phyloP scores from a whole-genome alignment of 2,888 invertebrate species.

The Leucophora obtusa region DNA sequence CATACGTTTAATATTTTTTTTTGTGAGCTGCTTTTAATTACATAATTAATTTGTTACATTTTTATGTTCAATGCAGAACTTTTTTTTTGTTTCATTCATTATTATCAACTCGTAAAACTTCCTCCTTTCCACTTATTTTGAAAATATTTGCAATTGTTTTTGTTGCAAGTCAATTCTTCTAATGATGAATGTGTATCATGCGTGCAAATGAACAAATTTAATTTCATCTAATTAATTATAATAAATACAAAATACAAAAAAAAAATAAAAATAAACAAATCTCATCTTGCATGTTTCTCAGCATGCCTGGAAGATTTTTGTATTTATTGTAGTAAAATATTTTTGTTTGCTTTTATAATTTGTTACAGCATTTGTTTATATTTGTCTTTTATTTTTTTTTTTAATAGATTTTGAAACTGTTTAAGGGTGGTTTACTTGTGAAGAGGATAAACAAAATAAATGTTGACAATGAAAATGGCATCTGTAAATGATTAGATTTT shows the following conservation, averaged over 20 bases:
- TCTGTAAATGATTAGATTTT: too few species aligned
- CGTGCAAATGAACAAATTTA: constrained; percentile 40
- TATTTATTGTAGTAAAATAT: background rate
- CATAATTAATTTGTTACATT: background rate
- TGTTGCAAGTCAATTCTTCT: background rate
- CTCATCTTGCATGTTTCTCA: background rate
- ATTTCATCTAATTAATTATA: constrained; percentile 48
- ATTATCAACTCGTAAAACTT: background rate
- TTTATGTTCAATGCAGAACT: background rate
- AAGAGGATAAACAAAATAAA: background rate
- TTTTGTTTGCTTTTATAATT: background rate
- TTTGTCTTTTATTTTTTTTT: background rate
- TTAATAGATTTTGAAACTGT: background rate
- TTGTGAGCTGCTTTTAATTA: too few species aligned
- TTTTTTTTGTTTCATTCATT: constrained; percentile 1
- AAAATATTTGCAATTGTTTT: background rate
- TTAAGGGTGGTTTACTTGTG: background rate
- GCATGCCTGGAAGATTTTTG: constrained; percentile 4
- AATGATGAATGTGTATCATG: constrained; percentile 28
- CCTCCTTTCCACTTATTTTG: background rate
- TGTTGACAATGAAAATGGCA: too few species aligned
- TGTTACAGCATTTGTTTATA: background rate
- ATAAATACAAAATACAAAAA: constrained; percentile 9
- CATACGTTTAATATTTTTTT: too few species aligned
- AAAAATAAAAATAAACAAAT: background rate